Conservation (phyloP, 2,888 invertebrate genomes). For the Cremastinae sp. region DNA sequence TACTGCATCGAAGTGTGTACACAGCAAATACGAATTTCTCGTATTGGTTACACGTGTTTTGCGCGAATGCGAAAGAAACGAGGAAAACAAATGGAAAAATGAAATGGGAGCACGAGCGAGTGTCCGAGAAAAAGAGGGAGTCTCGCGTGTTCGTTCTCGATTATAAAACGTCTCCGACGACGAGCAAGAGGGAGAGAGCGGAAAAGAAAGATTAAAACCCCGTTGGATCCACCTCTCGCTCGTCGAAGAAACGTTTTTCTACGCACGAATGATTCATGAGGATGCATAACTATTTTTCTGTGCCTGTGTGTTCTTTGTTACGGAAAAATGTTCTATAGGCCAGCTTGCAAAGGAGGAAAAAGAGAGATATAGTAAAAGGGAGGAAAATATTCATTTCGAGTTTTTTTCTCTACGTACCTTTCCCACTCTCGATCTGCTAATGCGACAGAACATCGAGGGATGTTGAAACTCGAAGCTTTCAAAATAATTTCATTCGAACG, state of each 20-base stretch:
- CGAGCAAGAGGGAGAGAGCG: constrained; percentile 16
- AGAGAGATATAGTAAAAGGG: not conserved
- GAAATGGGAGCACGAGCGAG: constrained; percentile 46
- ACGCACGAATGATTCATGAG: constrained; percentile 54
- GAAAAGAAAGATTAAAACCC: constrained; percentile 12
- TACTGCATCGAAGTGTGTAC: too few relatives aligned
- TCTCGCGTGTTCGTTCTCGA: constrained; percentile 47
- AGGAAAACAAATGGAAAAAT: not conserved
- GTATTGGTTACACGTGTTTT: not conserved
- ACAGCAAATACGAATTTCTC: not conserved
- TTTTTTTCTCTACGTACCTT: not conserved
- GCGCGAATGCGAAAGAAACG: not conserved
- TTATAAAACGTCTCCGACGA: not conserved
- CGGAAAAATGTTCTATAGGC: constrained; percentile 37
- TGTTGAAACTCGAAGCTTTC: too few relatives aligned
- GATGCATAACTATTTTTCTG: constrained; percentile 17
- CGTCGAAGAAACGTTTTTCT: constrained; percentile 42
- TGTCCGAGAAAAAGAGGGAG: constrained; percentile 25
- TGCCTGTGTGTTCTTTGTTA: constrained; percentile 14
- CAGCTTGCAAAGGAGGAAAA: not conserved
- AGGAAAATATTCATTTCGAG: not conserved
- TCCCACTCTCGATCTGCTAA: too few relatives aligned
- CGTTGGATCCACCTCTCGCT: constrained; percentile 45
- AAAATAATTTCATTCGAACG: too few relatives aligned
- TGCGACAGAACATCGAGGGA: too few relatives aligned